Conservation (phyloP, 2,113 vertebrate species). For the Anhinga rufa region DNA sequence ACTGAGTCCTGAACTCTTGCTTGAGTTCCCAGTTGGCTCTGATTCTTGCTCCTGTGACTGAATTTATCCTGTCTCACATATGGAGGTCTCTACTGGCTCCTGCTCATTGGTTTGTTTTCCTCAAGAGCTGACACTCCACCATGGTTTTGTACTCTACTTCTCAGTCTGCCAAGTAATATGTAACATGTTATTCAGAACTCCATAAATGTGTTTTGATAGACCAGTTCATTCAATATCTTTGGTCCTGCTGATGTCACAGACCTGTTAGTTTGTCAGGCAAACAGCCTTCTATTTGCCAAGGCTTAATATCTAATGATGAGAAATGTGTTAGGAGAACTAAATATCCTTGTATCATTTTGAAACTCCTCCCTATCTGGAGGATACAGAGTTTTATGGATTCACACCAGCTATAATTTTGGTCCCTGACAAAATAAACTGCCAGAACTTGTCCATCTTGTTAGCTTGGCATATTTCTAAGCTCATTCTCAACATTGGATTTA, state of each 20-base stretch:
- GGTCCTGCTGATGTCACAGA: not conserved
- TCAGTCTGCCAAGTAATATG: not conserved
- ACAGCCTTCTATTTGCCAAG: not conserved
- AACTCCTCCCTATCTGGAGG: not conserved
- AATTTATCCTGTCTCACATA: not conserved
- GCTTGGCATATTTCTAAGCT: not conserved
- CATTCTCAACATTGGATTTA: not conserved
- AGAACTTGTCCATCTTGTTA: not conserved
- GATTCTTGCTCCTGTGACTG: not conserved
- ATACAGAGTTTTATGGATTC: not conserved
- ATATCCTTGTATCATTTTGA: not conserved
- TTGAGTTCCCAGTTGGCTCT: not conserved
- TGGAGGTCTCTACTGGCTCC: not conserved
- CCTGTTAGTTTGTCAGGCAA: not conserved
- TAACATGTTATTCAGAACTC: not conserved
- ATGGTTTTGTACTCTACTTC: not conserved
- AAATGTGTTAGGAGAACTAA: not conserved
- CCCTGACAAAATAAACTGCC: not conserved
- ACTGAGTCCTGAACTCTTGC: not conserved
- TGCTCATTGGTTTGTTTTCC: not conserved
- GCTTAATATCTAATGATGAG: not conserved
- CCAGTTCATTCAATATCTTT: not conserved
- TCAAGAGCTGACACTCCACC: not conserved
- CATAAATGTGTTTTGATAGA: not conserved
- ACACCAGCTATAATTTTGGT: not conserved